These are phyloP conservation scores for Epinotia nisella DNA, from an alignment of 2,888 invertebrate species.

Conservation along the genomic window DNA sequence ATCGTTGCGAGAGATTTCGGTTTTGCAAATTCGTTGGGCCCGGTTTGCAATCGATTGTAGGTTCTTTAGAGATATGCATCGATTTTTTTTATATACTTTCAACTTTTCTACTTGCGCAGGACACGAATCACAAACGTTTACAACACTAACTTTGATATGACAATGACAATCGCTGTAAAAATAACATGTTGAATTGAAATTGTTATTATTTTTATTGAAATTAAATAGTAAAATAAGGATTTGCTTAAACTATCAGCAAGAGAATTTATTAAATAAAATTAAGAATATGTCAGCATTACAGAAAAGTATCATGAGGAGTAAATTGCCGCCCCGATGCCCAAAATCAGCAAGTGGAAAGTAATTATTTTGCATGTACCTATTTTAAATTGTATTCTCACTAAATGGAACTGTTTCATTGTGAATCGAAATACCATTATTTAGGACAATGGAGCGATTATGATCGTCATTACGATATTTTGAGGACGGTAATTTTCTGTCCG, in stretches of 20 bases:
- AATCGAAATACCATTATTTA: constrained; percentile 20
- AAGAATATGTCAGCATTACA: constrained; percentile 87
- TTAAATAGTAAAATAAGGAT: constrained; percentile 22
- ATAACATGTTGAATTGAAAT: constrained; percentile 23
- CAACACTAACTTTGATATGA: constrained; percentile 38
- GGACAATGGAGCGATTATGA: not conserved
- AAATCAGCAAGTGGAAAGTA: constrained; percentile 70
- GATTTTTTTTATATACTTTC: not conserved
- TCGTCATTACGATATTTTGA: not conserved
- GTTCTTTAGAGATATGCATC: not conserved
- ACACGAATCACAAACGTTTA: not conserved
- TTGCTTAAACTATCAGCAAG: constrained; percentile 19
- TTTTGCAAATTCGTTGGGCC: not conserved
- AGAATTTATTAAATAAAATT: constrained; percentile 1
- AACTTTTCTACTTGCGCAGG: too few species aligned
- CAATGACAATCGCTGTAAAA: constrained; percentile 8
- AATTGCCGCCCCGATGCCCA: constrained; percentile 86
- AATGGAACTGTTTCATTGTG: constrained; percentile 39
- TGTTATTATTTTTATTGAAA: constrained; percentile 36
- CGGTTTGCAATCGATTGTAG: not conserved
- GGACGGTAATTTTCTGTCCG: not conserved
- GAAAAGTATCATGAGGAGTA: constrained; percentile 87
- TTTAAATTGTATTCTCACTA: constrained; percentile 11
- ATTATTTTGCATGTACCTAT: constrained; percentile 49
- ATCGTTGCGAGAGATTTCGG: not conserved